Conservation (phyloP, 2,113 vertebrate species). For the Microcebus jonahi region DNA sequence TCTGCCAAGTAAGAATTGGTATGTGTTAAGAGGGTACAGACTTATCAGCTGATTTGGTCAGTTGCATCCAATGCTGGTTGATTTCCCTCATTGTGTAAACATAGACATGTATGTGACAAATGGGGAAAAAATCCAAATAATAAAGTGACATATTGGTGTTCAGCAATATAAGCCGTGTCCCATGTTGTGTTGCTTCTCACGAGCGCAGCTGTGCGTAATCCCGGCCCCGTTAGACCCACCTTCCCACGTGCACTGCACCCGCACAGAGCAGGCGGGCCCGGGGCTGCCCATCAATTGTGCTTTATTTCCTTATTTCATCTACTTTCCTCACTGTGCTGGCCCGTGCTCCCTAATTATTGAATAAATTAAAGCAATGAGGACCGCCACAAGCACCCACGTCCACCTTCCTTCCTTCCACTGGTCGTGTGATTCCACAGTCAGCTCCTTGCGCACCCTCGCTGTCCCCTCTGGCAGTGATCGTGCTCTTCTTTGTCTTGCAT, state of each 20-base stretch:
- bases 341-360: neutral
- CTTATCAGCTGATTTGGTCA: conserved; percentile 77
- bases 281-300: neutral
- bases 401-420: neutral
- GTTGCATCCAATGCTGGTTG: conserved; percentile 81
- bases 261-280: neutral
- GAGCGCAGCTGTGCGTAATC: neutral
- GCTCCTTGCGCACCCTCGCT: fast-evolving
- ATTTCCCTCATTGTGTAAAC: conserved; percentile 83
- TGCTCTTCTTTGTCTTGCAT: neutral
- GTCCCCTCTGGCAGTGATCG: fast-evolving
- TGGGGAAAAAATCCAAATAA: conserved; percentile 81
- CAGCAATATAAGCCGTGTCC: conserved; percentile 68
- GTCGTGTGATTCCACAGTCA: fast-evolving
- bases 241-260: neutral
- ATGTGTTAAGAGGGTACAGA: conserved; percentile 82
- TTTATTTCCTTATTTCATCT: neutral
- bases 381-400: fast-evolving
- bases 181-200: neutral
- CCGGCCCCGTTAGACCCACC: neutral
- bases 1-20: conserved; percentile 64
- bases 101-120: conserved; percentile 82
- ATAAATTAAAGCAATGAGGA: fast-evolving
- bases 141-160: conserved; percentile 85
- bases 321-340: neutral